Percentiles rank a stretch among this genome's conserved stretches.
phyloP scores from a whole-genome alignment of 1,140 invertebrate species.

The Goniozus legneri region DNA sequence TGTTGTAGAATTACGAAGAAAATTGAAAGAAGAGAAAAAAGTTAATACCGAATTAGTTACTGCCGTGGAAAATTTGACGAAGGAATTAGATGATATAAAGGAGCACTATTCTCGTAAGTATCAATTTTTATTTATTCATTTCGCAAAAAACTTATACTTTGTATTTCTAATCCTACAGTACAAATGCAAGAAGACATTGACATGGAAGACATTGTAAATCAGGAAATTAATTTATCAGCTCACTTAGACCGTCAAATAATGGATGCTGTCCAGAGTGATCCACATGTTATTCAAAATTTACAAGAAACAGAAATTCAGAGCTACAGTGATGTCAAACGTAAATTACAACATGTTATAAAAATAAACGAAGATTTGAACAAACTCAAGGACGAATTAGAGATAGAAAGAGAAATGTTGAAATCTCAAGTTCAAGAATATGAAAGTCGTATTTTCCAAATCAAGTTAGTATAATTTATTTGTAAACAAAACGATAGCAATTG shows the following conservation, averaged over 20 bases:
- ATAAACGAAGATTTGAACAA: slow-evolving; percentile 50
- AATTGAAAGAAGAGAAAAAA: slow-evolving; percentile 44
- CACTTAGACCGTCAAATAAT: slow-evolving; percentile 59
- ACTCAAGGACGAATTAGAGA: slow-evolving; percentile 46
- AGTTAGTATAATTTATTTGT: slow-evolving; percentile 15
- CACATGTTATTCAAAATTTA: slow-evolving; percentile 15
- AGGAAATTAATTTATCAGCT: slow-evolving; percentile 60
- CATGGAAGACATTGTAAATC: slow-evolving; percentile 61
- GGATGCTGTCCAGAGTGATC: slow-evolving; percentile 54
- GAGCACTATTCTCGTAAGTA: slow-evolving; percentile 1
- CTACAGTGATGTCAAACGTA: slow-evolving; percentile 25
- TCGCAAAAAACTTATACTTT: neutral
- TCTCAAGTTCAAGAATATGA: slow-evolving; percentile 45
- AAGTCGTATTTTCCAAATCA: slow-evolving; percentile 42
- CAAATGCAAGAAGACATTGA: slow-evolving; percentile 37
- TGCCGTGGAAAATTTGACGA: slow-evolving; percentile 40
- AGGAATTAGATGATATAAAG: slow-evolving; percentile 41
- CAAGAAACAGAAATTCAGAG: slow-evolving; percentile 28
- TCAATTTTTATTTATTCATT: neutral
- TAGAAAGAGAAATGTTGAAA: slow-evolving; percentile 41
- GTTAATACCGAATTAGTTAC: slow-evolving; percentile 41
- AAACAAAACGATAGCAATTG: neutral
- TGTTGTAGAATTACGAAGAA: slow-evolving; percentile 44
- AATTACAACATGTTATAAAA: slow-evolving; percentile 36
- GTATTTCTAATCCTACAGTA: neutral